Percentiles rank a stretch among this genome's conserved stretches.
phyloP scores from a whole-genome alignment of 2,797 vertebrate species.

The Rhinella marina region DNA sequence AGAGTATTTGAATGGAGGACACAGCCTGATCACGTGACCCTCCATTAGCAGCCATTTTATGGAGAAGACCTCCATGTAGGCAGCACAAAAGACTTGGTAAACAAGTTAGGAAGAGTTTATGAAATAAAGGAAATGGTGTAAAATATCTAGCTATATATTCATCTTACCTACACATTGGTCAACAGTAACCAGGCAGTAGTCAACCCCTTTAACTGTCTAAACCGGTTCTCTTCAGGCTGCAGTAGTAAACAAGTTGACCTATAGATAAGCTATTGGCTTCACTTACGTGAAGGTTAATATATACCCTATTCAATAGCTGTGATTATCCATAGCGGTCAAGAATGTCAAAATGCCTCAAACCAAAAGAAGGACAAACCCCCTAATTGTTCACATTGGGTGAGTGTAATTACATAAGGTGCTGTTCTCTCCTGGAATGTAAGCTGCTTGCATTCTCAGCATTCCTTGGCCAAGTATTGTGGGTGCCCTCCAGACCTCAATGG shows the following conservation, averaged over 20 bases:
- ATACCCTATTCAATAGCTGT: constrained; percentile 33
- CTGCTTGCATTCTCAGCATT: constrained; percentile 72
- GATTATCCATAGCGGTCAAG: constrained; percentile 34
- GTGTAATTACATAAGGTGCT: constrained; percentile 66
- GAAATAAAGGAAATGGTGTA: too few relatives aligned
- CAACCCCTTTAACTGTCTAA: too few relatives aligned
- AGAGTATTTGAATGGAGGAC: too few relatives aligned
- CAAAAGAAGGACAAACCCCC: constrained; percentile 48
- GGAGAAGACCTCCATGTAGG: too few relatives aligned
- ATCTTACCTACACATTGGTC: too few relatives aligned
- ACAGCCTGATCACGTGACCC: too few relatives aligned
- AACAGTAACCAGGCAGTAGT: too few relatives aligned
- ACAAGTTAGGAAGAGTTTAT: too few relatives aligned
- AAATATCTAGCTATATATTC: too few relatives aligned
- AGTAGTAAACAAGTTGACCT: constrained; percentile 12
- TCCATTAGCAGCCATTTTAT: too few relatives aligned
- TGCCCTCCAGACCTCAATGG: constrained; percentile 54
- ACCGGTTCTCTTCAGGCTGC: not conserved
- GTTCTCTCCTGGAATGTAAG: constrained; percentile 68
- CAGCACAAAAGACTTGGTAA: too few relatives aligned
- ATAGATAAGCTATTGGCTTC: constrained; percentile 1
- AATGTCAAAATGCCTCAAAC: constrained; percentile 43
- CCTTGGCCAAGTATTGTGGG: constrained; percentile 17
- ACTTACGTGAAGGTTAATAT: constrained; percentile 27
- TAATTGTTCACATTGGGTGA: constrained; percentile 57